Conservation (phyloP, 2,797 vertebrate species). For the Scarus forsteni region DNA sequence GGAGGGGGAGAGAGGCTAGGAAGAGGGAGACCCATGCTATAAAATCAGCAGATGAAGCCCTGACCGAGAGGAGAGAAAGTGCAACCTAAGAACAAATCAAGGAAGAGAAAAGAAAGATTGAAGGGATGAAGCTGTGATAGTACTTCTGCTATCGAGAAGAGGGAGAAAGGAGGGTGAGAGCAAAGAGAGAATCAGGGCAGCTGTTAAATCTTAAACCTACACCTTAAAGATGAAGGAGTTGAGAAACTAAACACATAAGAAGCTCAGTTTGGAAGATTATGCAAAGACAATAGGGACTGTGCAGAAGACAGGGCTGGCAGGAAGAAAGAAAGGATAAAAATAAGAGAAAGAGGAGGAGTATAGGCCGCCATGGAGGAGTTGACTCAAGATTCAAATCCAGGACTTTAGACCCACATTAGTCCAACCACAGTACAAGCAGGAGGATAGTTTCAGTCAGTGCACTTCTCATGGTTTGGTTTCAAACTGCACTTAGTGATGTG, state of each 20-base stretch:
- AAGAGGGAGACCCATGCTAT: conserved; percentile 16
- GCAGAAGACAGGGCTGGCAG: neutral
- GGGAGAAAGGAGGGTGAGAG: conserved; percentile 2
- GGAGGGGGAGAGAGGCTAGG: neutral
- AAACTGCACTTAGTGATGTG: no score
- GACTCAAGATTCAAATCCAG: no score
- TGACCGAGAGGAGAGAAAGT: conserved; percentile 9
- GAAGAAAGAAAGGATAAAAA: neutral
- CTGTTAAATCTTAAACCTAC: neutral
- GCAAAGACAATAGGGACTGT: neutral
- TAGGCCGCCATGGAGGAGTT: neutral
- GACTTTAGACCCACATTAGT: no score
- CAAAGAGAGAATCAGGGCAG: neutral
- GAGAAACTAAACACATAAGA: neutral
- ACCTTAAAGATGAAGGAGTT: neutral
- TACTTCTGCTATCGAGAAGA: conserved; percentile 21
- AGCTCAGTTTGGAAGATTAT: neutral
- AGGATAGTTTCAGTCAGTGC: no score
- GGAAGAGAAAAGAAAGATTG: conserved; percentile 3
- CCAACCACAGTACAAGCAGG: no score
- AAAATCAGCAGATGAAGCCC: conserved; percentile 13
- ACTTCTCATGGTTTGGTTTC: no score
- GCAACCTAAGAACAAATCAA: conserved; percentile 5
- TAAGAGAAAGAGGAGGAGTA: neutral
- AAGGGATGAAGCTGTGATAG: conserved; percentile 20